These are phyloP conservation scores for Agrilus planipennis DNA, from an alignment of 1,140 invertebrate species.

Conservation along the genomic window DNA sequence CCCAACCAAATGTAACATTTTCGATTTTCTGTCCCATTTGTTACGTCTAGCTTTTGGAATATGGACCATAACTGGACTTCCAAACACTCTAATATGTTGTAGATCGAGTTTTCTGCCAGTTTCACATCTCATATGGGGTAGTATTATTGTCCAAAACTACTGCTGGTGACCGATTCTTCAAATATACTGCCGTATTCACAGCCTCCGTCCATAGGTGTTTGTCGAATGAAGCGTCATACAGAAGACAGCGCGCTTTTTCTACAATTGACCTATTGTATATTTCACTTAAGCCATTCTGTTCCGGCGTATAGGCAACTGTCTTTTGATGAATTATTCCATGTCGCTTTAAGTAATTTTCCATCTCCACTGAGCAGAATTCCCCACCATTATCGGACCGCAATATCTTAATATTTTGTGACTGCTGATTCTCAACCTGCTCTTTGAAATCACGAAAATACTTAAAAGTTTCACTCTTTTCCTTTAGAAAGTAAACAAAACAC, in stretches of 20 bases:
- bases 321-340: slow-evolving; percentile 29
- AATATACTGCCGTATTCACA: slow-evolving; percentile 24
- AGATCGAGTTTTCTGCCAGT: too few relatives aligned
- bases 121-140: too few relatives aligned
- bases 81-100: too few relatives aligned
- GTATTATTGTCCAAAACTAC: too few relatives aligned
- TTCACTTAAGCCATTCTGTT: slow-evolving; percentile 35
- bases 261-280: slow-evolving; percentile 22
- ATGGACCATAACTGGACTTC: too few relatives aligned
- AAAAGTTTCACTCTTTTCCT: slow-evolving; percentile 22
- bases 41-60: too few relatives aligned
- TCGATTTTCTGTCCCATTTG: too few relatives aligned
- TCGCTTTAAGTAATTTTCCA: slow-evolving; percentile 17
- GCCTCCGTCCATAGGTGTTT: slow-evolving; percentile 27
- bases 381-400: slow-evolving; percentile 31
- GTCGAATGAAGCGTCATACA: slow-evolving; percentile 28
- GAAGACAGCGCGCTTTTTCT: slow-evolving; percentile 18
- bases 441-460: slow-evolving; percentile 21
- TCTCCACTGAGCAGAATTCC: slow-evolving; percentile 26
- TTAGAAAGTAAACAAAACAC: too few relatives aligned
- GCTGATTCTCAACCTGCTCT: slow-evolving; percentile 10
- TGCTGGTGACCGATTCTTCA: slow-evolving; percentile 29
- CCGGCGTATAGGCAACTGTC: slow-evolving; percentile 30
- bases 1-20: too few relatives aligned
- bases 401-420: slow-evolving; percentile 23